Percentiles rank a stretch among this genome's conserved stretches.
Conservation (phyloP, 2,113 vertebrate species). For the Rhynchopsitta pachyrhyncha region DNA sequence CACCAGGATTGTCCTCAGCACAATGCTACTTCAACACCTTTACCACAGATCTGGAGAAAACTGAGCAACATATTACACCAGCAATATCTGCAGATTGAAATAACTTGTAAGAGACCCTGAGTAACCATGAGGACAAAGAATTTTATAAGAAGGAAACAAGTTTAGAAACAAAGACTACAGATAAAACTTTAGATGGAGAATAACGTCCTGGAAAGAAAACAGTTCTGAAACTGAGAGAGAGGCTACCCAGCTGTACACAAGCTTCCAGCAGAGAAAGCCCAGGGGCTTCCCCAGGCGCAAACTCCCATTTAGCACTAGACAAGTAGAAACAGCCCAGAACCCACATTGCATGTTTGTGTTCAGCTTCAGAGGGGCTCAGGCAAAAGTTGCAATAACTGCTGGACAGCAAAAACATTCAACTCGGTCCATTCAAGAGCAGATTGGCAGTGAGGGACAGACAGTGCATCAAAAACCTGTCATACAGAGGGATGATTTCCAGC, state of each 20-base stretch:
- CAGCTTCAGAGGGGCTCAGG: neutral
- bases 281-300: accelerated
- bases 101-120: neutral
- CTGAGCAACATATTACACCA: neutral
- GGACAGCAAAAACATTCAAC: neutral
- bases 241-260: neutral
- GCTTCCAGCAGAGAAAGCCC: neutral
- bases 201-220: neutral
- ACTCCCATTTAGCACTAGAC: neutral
- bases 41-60: neutral
- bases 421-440: neutral
- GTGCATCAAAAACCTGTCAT: accelerated
- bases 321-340: neutral
- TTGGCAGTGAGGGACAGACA: neutral
- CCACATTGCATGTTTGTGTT: neutral
- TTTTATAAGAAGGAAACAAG: neutral
- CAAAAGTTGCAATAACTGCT: neutral
- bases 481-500: neutral
- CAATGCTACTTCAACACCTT: neutral
- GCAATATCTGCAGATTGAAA: neutral
- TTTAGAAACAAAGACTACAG: neutral
- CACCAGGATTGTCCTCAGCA: neutral
- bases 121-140: neutral
- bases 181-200: neutral
- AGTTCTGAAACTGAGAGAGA: neutral